These are phyloP conservation scores for Drosophila cyrtoloma DNA, from an alignment of 2,888 invertebrate species.

Conservation along the genomic window DNA sequence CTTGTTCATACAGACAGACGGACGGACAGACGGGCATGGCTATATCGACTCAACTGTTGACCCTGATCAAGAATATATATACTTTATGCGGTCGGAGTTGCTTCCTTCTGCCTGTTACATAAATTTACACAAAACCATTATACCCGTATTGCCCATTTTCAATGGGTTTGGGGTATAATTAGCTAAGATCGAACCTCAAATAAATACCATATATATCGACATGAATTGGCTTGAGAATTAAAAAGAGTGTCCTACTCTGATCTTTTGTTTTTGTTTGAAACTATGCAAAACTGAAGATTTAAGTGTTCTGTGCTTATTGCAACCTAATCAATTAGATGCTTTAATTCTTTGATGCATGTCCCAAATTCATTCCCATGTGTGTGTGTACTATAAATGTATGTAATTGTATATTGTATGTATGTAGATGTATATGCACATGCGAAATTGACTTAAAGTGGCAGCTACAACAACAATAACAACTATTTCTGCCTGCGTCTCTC, in stretches of 20 bases:
- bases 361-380: slow-evolving; percentile 2
- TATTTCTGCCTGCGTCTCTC: slow-evolving; percentile 37
- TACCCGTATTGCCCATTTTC: too few species aligned
- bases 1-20: too few species aligned
- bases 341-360: slow-evolving; percentile 40
- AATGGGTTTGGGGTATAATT: not conserved
- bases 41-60: too few species aligned
- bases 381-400: not conserved
- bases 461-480: slow-evolving; percentile 25
- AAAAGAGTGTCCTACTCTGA: not conserved
- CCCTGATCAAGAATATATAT: too few species aligned
- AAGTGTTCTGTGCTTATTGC: slow-evolving; percentile 17
- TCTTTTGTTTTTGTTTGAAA: not conserved
- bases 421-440: not conserved
- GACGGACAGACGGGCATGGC: too few species aligned
- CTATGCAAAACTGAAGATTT: slow-evolving; percentile 9
- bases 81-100: too few species aligned
- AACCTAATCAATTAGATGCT: slow-evolving; percentile 34
- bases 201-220: not conserved
- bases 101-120: too few species aligned
- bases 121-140: too few species aligned
- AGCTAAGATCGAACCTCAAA: not conserved
- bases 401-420: not conserved
- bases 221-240: not conserved
- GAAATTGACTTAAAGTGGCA: slow-evolving; percentile 50